Conservation (phyloP, 2,113 vertebrate species). For the Apeltes quadracus region DNA sequence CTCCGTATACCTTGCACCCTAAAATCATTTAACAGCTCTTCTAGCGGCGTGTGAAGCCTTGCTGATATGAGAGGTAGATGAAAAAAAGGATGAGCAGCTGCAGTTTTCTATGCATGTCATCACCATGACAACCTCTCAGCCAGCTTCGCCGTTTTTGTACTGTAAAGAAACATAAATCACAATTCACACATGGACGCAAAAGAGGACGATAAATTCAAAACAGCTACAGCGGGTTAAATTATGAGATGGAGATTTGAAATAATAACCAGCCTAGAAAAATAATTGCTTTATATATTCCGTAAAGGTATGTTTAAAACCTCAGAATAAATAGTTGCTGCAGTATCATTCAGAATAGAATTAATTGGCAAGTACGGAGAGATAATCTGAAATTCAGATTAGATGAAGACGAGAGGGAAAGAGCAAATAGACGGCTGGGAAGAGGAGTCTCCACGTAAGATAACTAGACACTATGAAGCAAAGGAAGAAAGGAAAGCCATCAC, state of each 20-base stretch:
- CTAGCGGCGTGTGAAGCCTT: conserved; percentile 45
- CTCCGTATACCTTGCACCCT: conserved; percentile 42
- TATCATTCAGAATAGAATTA: conserved; percentile 61
- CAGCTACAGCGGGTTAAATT: conserved; percentile 59
- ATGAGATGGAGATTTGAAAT: conserved; percentile 59
- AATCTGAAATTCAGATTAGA: conserved; percentile 61
- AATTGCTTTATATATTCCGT: conserved; percentile 46
- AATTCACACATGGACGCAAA: conserved; percentile 27
- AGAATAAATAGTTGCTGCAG: conserved; percentile 61
- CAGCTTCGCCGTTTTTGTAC: conserved; percentile 46
- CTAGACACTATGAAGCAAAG: conserved; percentile 28
- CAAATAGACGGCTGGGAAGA: conserved; percentile 51
- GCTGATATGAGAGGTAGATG: conserved; percentile 74
- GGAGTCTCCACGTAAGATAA: conserved; percentile 26
- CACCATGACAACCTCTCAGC: conserved; percentile 73
- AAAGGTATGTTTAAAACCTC: conserved; percentile 65
- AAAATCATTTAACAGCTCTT: conserved; percentile 56
- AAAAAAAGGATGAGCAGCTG: conserved; percentile 65
- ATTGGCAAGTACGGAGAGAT: conserved; percentile 55
- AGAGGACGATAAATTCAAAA: conserved; percentile 51
- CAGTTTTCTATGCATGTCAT: conserved; percentile 67
- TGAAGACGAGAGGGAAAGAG: conserved; percentile 52
- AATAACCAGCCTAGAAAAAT: conserved; percentile 46
- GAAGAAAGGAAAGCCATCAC: conserved; percentile 27
- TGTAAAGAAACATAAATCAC: conserved; percentile 17